A percentile compares a stretch with the other conserved stretches of the same genome.
phyloP scores from a whole-genome alignment of 2,888 invertebrate species.

The Dendrolimus houi region DNA sequence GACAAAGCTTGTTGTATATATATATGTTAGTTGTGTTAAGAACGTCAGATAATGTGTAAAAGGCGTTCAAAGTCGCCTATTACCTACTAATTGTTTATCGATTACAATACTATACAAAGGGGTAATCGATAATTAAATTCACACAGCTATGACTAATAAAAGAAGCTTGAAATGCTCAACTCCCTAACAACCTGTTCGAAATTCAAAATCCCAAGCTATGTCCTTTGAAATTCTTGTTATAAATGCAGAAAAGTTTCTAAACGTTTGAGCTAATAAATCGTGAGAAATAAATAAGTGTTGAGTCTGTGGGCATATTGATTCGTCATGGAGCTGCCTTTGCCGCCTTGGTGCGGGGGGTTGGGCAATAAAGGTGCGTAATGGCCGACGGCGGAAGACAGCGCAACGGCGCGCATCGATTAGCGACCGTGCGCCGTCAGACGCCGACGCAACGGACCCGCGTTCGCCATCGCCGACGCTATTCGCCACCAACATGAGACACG shows the following conservation, averaged over 20 bases:
- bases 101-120: too few relatives aligned
- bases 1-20: too few relatives aligned
- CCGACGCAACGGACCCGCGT: constrained; percentile 53
- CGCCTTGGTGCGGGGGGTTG: constrained; percentile 61
- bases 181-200: too few relatives aligned
- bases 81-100: too few relatives aligned
- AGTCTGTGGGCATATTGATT: constrained; percentile 77
- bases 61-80: too few relatives aligned
- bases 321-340: constrained; percentile 54
- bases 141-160: too few relatives aligned
- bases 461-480: constrained; percentile 15
- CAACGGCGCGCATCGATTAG: constrained; percentile 84
- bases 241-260: constrained; percentile 67
- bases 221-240: too few relatives aligned
- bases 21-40: too few relatives aligned
- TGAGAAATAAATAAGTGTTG: constrained; percentile 76
- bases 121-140: too few relatives aligned
- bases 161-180: too few relatives aligned
- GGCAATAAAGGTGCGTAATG: constrained; percentile 87
- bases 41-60: too few relatives aligned
- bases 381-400: constrained; percentile 81
- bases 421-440: constrained; percentile 73
- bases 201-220: too few relatives aligned
- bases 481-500: constrained; percentile 6
- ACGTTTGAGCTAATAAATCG: constrained; percentile 74